Evolutionary conservation across 2,888 invertebrate genomes (phyloP).

Genomic region (Lutraria lutraria): DNA sequence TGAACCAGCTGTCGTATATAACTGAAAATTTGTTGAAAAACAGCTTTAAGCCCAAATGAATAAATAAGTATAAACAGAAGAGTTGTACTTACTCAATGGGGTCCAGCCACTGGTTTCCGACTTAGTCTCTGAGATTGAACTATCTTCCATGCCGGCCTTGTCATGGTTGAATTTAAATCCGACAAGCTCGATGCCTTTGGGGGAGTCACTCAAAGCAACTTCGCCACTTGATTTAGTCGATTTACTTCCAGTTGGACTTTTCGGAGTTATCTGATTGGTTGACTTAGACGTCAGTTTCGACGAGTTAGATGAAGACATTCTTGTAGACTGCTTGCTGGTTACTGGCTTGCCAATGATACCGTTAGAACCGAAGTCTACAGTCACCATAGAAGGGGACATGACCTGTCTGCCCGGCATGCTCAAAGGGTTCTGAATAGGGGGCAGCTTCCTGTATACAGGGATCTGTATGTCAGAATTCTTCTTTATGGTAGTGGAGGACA

Average conservation of each 20-base stretch:
- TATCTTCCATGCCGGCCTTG: not conserved
- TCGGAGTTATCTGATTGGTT: not conserved
- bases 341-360: conserved; percentile 3
- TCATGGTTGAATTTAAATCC: conserved; percentile 49
- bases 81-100: conserved; percentile 32
- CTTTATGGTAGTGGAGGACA: conserved; percentile 39
- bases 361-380: conserved; percentile 28
- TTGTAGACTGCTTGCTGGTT: not conserved
- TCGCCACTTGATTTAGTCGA: not conserved
- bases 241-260: not conserved
- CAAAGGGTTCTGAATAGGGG: conserved; percentile 38
- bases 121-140: conserved; percentile 21
- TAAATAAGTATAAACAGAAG: too few relatives aligned
- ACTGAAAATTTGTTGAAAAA: too few relatives aligned
- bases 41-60: too few relatives aligned
- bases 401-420: conserved; percentile 19
- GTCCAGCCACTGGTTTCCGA: conserved; percentile 28
- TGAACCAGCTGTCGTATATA: too few relatives aligned
- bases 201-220: not conserved
- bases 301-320: not conserved
- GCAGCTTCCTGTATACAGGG: conserved; percentile 53
- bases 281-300: conserved; percentile 1
- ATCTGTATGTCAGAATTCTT: conserved; percentile 41
- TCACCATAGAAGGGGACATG: conserved; percentile 24
- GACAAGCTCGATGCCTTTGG: conserved; percentile 44